A percentile compares a stretch with the other conserved stretches of the same genome.
These are phyloP conservation scores for Gerris buenoi DNA, from an alignment of 1,140 invertebrate species.

Conservation along the genomic window DNA sequence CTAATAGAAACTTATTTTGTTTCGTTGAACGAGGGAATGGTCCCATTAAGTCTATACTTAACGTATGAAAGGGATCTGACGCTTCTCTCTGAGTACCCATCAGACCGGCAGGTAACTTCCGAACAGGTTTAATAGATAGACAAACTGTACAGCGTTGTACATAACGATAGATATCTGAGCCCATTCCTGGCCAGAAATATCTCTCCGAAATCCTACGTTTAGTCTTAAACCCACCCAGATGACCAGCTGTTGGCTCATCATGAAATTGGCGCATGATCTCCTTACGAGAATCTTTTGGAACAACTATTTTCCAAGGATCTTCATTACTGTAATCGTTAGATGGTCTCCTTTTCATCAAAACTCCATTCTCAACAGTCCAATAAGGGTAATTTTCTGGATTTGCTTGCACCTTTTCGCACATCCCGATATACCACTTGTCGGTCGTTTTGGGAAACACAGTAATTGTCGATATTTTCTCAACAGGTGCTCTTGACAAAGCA, in stretches of 20 bases:
- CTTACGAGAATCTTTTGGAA: slow-evolving; percentile 16
- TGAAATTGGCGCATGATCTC: slow-evolving; percentile 20
- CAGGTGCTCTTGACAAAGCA: slow-evolving; percentile 4
- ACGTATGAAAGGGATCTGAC: slow-evolving; percentile 23
- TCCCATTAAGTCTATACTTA: slow-evolving; percentile 28
- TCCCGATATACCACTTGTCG: slow-evolving; percentile 5
- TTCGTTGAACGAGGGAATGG: slow-evolving; percentile 19
- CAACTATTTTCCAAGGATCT: slow-evolving; percentile 23
- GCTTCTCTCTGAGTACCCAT: slow-evolving; percentile 1
- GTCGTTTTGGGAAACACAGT: too few relatives aligned
- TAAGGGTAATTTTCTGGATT: neutral
- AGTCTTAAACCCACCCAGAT: too few relatives aligned
- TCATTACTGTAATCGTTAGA: neutral
- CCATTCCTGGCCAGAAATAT: too few relatives aligned
- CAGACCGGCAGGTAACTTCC: neutral
- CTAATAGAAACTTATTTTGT: too few relatives aligned
- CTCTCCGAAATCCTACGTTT: too few relatives aligned
- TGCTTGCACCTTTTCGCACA: neutral
- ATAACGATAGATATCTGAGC: slow-evolving; percentile 18
- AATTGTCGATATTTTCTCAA: too few relatives aligned
- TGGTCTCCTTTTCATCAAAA: neutral
- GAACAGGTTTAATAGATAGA: too few relatives aligned
- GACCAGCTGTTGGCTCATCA: slow-evolving; percentile 24
- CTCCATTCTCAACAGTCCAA: neutral
- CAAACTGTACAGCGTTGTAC: slow-evolving; percentile 19